Evolutionary conservation across 2,888 invertebrate species (phyloP).

Genomic region (Theretra japonica): DNA sequence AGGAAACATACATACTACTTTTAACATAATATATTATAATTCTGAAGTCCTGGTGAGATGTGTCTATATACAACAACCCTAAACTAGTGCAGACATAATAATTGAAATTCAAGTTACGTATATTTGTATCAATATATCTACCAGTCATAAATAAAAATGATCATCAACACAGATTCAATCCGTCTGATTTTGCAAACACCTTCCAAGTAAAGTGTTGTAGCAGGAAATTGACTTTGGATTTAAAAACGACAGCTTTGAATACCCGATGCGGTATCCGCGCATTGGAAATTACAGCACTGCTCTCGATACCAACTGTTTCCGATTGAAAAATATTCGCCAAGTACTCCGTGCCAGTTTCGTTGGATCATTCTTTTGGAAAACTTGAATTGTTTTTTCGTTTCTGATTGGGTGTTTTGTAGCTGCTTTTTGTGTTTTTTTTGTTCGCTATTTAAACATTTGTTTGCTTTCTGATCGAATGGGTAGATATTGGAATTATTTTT

Average conservation of each 20-base stretch:
- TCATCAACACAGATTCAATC: background rate
- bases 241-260: conserved; percentile 20
- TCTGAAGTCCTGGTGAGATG: too few relatives aligned
- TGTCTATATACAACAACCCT: too few relatives aligned
- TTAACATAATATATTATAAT: too few relatives aligned
- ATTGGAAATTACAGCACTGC: background rate
- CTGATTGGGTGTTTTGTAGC: background rate
- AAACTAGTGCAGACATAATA: too few relatives aligned
- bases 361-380: background rate
- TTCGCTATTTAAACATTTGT: too few relatives aligned
- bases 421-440: background rate
- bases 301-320: background rate
- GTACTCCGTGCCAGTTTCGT: background rate
- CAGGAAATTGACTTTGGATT: conserved; percentile 20
- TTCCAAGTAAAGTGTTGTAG: background rate
- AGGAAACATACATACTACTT: too few relatives aligned
- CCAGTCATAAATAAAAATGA: too few relatives aligned
- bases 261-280: conserved; percentile 10
- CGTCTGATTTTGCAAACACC: background rate
- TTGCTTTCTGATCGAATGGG: too few relatives aligned
- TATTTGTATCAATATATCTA: too few relatives aligned
- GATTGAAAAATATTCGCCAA: conserved; percentile 11
- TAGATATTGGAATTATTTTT: too few relatives aligned
- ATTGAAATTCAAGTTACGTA: too few relatives aligned
- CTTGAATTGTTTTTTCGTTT: background rate